Base-by-base conservation (phyloP, 2,888 invertebrate genomes). In the Salticus scenicus region DNA sequence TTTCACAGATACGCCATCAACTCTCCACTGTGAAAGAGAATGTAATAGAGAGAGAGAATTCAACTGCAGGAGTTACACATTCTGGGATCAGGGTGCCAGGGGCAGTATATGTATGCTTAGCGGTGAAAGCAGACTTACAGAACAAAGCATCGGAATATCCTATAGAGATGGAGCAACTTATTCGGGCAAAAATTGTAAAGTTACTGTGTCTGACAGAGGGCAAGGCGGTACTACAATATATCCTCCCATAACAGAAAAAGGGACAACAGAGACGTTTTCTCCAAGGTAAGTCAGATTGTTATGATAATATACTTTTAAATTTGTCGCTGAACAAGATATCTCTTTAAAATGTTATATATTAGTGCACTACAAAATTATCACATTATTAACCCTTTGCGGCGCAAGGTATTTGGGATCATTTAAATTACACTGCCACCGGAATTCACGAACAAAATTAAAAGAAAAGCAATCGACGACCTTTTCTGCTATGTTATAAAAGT, bases 21-120 rank as follows among this genome's bases (percentile, higher is more conserved):
- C 90, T 24, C 90, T 90, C 28, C 91, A 92, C 84, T 92, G 92
- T 87, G 90, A 91, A 78, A 88, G 91, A 33, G 90, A 90, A 42
- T 92, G 92, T 88, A 91, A 91, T 88, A 89, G 90, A 30, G 91
- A 92, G 85, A 89, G 90, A 28, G 91, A 91, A 80, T 92, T 92
- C 88, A 90, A 90, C 72, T 92, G 92, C 87, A 89, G 91, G 69
- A 90, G 90, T 28, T 90, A 89, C 75, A 90, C 89, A 67, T 90
- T 89, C 75, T 74, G 89, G 73, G 88, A 89, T 71, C 84, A 87
- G 12, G 88, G 88, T 5, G 88, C 87, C 1, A 86, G 85, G 10
- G 88, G 88, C 8, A 91, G 91, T 85, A 90, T 91, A 83, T 96
- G 96, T 89, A 93, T 94, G 88, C 92, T 97, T 69, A 96, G 96